Evolutionary conservation across 2,113 vertebrate species (phyloP).

Genomic region (Chlorocebus sabaeus): DNA sequence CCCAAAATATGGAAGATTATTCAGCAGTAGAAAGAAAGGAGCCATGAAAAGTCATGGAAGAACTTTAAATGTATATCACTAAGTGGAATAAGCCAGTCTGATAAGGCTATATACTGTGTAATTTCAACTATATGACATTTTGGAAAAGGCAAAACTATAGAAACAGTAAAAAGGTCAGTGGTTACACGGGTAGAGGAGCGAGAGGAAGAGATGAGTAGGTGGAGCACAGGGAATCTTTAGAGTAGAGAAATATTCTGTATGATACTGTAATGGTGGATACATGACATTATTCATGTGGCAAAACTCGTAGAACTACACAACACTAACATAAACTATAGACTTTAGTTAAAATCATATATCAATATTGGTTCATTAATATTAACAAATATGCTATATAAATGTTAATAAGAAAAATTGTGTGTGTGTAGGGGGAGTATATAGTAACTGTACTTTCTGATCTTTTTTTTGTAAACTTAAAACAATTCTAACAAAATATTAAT

Average conservation of each 20-base stretch:
- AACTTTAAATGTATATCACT: not conserved
- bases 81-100: not conserved
- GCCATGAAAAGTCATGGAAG: not conserved
- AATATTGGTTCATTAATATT: not conserved
- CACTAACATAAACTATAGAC: not conserved
- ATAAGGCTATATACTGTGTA: not conserved
- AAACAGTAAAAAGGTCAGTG: not conserved
- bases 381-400: not conserved
- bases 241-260: not conserved
- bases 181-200: not conserved
- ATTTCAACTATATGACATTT: not conserved
- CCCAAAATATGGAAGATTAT: not conserved
- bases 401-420: not conserved
- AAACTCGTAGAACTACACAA: not conserved
- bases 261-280: not conserved
- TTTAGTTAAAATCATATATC: not conserved
- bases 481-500: not conserved
- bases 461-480: not conserved
- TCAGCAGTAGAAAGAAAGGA: not conserved
- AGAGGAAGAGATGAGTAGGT: not conserved
- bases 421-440: not conserved
- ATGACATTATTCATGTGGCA: not conserved
- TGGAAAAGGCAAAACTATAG: not conserved
- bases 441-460: not conserved
- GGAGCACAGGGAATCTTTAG: not conserved